A percentile compares a stretch with the other conserved stretches of the same genome.
phyloP scores from a whole-genome alignment of 1,140 invertebrate species.

The Hermetia illucens region DNA sequence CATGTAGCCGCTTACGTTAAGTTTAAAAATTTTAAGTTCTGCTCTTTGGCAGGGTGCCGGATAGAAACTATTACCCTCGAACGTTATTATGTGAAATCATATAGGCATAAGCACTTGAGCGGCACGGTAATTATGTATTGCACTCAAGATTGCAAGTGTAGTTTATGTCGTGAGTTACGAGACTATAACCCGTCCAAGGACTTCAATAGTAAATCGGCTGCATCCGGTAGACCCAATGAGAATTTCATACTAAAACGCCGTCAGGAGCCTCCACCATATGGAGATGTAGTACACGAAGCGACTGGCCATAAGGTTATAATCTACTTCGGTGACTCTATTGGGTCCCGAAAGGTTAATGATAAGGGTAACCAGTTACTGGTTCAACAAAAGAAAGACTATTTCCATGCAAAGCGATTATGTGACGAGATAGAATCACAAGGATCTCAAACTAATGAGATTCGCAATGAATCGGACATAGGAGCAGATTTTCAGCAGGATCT shows the following conservation, averaged over 20 bases:
- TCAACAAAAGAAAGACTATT: neutral
- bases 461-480: constrained; percentile 4
- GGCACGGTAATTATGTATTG: constrained; percentile 27
- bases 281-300: constrained; percentile 19
- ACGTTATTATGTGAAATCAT: neutral
- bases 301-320: constrained; percentile 55
- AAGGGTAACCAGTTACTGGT: neutral
- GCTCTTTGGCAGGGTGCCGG: too few relatives aligned
- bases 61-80: constrained; percentile 1
- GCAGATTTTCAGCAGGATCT: constrained; percentile 4
- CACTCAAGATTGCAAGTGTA: constrained; percentile 33
- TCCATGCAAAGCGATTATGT: neutral
- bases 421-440: neutral
- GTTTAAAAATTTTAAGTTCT: too few relatives aligned
- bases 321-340: constrained; percentile 50
- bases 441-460: constrained; percentile 4
- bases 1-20: too few relatives aligned
- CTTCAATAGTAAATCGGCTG: neutral
- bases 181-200: constrained; percentile 16
- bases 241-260: constrained; percentile 32
- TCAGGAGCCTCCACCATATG: constrained; percentile 9
- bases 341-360: too few relatives aligned
- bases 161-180: constrained; percentile 33
- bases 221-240: constrained; percentile 17
- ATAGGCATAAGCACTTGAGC: constrained; percentile 2